phyloP scores from a whole-genome alignment of 2,888 invertebrate genomes.

The Beris chalybata region DNA sequence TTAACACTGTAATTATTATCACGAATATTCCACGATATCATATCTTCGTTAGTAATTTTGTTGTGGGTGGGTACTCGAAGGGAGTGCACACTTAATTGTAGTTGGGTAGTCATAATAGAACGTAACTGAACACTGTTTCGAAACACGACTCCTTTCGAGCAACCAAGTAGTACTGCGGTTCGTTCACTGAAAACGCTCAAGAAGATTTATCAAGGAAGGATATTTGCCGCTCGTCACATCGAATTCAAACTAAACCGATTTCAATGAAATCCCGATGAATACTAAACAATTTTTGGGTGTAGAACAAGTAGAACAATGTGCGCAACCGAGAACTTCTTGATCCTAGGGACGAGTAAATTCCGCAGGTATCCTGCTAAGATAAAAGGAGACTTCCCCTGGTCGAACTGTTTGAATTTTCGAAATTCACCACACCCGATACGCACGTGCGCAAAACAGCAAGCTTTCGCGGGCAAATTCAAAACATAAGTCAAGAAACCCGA shows the following conservation, averaged over 20 bases:
- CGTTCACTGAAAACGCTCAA: no score
- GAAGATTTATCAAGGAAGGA: no score
- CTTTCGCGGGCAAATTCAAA: slow-evolving; percentile 5
- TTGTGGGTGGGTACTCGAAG: no score
- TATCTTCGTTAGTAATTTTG: no score
- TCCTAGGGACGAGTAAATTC: neutral
- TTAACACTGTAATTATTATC: neutral
- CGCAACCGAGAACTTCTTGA: slow-evolving; percentile 19
- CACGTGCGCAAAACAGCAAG: slow-evolving; percentile 6
- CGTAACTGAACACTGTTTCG: no score
- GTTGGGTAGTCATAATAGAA: no score
- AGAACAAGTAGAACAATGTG: slow-evolving; percentile 32
- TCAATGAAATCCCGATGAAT: slow-evolving; percentile 33
- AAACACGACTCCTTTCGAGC: no score
- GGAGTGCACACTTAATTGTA: no score
- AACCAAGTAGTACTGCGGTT: no score
- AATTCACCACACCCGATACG: slow-evolving; percentile 5
- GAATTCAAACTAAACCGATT: slow-evolving; percentile 26
- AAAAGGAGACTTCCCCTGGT: slow-evolving; percentile 12
- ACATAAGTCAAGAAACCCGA: slow-evolving; percentile 10
- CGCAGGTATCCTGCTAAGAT: neutral
- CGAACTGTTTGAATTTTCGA: slow-evolving; percentile 2
- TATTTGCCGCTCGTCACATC: neutral
- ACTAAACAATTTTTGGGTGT: slow-evolving; percentile 31
- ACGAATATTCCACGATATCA: no score